Percentiles rank a stretch among this genome's conserved stretches.
phyloP scores from a whole-genome alignment of 2,888 invertebrate species.

The Aleiodes leptofemur region DNA sequence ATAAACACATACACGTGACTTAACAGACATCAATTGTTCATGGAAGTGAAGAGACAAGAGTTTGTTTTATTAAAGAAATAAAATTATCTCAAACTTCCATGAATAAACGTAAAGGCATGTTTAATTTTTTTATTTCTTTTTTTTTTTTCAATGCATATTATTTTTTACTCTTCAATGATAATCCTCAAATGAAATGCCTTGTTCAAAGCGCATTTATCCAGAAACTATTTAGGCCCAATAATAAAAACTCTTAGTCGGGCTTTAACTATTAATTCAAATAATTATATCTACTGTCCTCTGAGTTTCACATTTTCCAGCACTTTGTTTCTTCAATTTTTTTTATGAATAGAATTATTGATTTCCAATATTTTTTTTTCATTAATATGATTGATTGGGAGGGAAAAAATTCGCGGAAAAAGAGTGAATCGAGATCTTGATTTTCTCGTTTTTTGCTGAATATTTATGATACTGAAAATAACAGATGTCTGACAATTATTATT shows the following conservation, averaged over 20 bases:
- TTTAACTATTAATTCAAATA: neutral
- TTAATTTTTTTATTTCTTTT: neutral
- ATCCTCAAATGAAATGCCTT: constrained; percentile 4
- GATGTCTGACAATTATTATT: too few species aligned
- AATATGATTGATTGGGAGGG: too few species aligned
- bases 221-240: constrained; percentile 33
- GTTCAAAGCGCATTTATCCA: constrained; percentile 9
- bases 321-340: too few species aligned
- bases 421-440: too few species aligned
- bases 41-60: constrained; percentile 35
- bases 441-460: too few species aligned
- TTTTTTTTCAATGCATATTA: neutral
- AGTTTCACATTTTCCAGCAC: neutral
- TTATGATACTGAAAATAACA: too few species aligned
- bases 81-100: constrained; percentile 18
- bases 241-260: neutral
- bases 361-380: too few species aligned
- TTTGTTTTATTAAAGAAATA: neutral
- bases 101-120: constrained; percentile 28
- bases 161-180: neutral
- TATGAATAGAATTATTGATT: too few species aligned
- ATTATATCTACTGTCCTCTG: neutral
- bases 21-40: constrained; percentile 50
- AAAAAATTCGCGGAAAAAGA: too few species aligned
- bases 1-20: constrained; percentile 44